These are phyloP conservation scores for Latrodectus geometricus DNA, from an alignment of 1,140 invertebrate species.

Conservation along the genomic window DNA sequence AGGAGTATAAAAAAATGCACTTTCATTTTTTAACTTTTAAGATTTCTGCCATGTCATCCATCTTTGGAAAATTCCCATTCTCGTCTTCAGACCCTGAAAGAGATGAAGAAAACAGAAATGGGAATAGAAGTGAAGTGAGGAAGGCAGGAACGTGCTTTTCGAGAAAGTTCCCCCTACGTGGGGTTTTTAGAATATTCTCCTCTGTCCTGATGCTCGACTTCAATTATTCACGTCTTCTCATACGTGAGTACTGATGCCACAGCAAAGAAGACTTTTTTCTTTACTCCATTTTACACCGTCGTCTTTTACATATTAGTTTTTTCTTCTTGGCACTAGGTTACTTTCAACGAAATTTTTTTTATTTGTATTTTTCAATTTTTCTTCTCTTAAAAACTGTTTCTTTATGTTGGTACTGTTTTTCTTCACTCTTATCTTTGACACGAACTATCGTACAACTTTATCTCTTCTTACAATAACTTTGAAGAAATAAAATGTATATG, in stretches of 20 bases:
- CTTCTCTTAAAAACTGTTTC: slow-evolving; percentile 23
- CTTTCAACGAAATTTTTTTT: slow-evolving; percentile 4
- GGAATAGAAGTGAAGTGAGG: slow-evolving; percentile 26
- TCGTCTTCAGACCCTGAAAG: slow-evolving; percentile 1
- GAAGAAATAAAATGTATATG: neutral
- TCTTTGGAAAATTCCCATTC: slow-evolving; percentile 45
- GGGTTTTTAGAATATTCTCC: slow-evolving; percentile 15
- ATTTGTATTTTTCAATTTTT: neutral
- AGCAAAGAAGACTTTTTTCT: neutral
- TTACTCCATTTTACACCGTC: neutral
- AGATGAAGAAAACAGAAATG: neutral
- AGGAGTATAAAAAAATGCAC: neutral
- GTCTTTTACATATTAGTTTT: slow-evolving; percentile 32
- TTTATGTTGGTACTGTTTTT: neutral
- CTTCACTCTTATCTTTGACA: neutral
- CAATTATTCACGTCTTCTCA: slow-evolving; percentile 42
- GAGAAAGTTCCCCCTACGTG: slow-evolving; percentile 24
- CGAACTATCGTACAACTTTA: neutral
- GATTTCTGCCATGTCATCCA: slow-evolving; percentile 41
- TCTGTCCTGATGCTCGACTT: slow-evolving; percentile 36
- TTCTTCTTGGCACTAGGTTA: slow-evolving; percentile 5
- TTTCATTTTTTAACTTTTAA: slow-evolving; percentile 45
- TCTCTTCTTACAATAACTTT: neutral
- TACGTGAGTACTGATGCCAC: slow-evolving; percentile 39
- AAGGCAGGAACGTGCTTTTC: slow-evolving; percentile 42